Evolutionary conservation across 2,888 invertebrate genomes (phyloP).

Genomic region (Epinotia bilunana): DNA sequence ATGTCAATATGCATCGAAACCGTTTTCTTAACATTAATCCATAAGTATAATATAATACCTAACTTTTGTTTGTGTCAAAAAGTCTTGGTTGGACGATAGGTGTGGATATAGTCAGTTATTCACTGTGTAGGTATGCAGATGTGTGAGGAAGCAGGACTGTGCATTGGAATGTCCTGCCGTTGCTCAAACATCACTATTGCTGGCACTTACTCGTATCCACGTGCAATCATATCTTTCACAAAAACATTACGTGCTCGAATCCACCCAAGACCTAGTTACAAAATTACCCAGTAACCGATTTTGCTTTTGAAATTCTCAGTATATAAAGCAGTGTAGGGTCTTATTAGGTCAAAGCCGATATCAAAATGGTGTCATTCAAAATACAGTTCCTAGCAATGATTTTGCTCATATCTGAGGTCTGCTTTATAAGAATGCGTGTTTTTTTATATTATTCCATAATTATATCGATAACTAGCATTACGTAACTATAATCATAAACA

Average conservation of each 20-base stretch:
- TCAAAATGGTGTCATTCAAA: constrained; percentile 63
- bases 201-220: constrained; percentile 48
- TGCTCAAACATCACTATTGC: constrained; percentile 62
- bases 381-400: constrained; percentile 48
- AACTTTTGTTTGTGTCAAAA: too few relatives aligned
- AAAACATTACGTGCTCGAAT: constrained; percentile 62
- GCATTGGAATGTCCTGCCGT: constrained; percentile 51
- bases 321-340: constrained; percentile 63
- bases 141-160: constrained; percentile 17
- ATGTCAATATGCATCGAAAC: too few relatives aligned
- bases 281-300: constrained; percentile 62
- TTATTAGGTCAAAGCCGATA: constrained; percentile 56
- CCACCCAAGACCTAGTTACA: constrained; percentile 54
- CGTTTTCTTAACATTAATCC: too few relatives aligned
- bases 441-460: not conserved
- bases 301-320: constrained; percentile 67
- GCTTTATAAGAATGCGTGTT: not conserved
- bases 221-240: constrained; percentile 44
- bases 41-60: too few relatives aligned
- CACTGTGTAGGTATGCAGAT: not conserved
- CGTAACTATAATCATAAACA: not conserved
- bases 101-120: not conserved
- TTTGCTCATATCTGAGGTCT: constrained; percentile 34
- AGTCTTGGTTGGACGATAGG: too few relatives aligned
- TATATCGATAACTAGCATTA: not conserved